Evolutionary conservation across 2,888 invertebrate genomes (phyloP), one percentile per base, ranked within the genome.

Genomic region (Labia minor): DNA sequence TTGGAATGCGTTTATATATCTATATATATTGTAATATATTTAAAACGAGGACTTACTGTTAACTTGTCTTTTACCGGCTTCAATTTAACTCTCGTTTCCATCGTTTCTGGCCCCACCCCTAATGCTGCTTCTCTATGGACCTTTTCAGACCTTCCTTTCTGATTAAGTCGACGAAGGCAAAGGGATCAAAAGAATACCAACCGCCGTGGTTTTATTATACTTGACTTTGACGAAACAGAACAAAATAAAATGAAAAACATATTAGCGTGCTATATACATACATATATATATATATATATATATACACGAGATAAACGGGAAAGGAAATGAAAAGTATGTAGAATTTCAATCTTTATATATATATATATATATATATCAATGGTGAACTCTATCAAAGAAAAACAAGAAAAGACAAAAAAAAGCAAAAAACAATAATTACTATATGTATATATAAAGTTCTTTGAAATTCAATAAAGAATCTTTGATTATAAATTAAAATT

Each of bases 231-330:
- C 49, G 49, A 49, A 49, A 26, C 26, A 6, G 26, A 49, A 49
- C 49, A 49, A 49, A 49, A 49, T 16, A 49, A 49, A 49, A 64
- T 10, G 20, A 64, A 33, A 26, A 64, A 33, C 20, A 21, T 37
- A 19, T 26, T 33, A 33, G 64, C 20, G 26, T 21, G 16, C 26
- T 8, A 26, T 26, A 26, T 26, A 26, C 26, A 3, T 26, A 3
- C 8, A 26, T 8, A 3, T 26, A 63, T 61, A 14, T 61, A n/a
- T 67, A 21, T 19, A 67, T 68, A 68, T 66, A 63, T 26, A 26
- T 26, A 26, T 26, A 26, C 8, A 6, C 8, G 26, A 26, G n/a
- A n/a, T n/a, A n/a, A 26, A 26, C 26, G 26, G 26, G 8, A 26
- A 26, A 26, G 26, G 26, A 26, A 26, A 26, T 26, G 26, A 26